phyloP scores from a whole-genome alignment of 2,113 vertebrate species.

The Sarotherodon lohbergeri region DNA sequence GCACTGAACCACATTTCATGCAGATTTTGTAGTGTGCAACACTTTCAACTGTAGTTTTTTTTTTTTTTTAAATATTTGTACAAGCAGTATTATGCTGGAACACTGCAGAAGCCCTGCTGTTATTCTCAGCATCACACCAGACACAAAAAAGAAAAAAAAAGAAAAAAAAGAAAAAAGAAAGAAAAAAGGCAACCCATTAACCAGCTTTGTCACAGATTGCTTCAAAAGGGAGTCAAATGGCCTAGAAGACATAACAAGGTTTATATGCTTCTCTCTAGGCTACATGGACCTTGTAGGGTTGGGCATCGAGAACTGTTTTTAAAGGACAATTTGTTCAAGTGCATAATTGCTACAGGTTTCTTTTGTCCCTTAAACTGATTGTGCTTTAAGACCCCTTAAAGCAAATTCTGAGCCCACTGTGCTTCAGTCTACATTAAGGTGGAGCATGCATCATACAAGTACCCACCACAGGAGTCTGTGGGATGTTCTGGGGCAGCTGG shows the following conservation, averaged over 20 bases:
- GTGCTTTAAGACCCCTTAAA: neutral
- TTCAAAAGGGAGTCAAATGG: neutral
- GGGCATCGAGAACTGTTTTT: conserved; percentile 7
- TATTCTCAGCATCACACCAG: conserved; percentile 91
- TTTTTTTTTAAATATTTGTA: conserved; percentile 25
- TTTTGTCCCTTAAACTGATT: neutral
- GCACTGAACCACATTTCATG: conserved; percentile 78
- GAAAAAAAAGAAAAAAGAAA: too few relatives aligned
- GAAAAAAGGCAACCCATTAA: conserved; percentile 31
- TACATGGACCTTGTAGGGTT: conserved; percentile 7
- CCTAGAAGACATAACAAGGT: neutral
- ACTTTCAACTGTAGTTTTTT: conserved; percentile 20
- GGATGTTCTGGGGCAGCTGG: neutral
- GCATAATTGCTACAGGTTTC: neutral
- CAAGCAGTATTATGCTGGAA: conserved; percentile 49
- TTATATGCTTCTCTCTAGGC: neutral
- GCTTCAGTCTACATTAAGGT: neutral
- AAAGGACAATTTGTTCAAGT: neutral
- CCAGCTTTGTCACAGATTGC: conserved; percentile 17
- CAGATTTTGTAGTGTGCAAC: conserved; percentile 51
- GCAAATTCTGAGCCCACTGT: neutral
- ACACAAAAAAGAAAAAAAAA: conserved; percentile 38
- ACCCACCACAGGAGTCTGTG: neutral
- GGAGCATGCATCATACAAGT: neutral
- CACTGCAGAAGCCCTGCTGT: conserved; percentile 84